Evolutionary conservation across 2,113 vertebrate species (phyloP), one percentile per base, ranked within the genome.

Genomic region (Mugil cephalus): DNA sequence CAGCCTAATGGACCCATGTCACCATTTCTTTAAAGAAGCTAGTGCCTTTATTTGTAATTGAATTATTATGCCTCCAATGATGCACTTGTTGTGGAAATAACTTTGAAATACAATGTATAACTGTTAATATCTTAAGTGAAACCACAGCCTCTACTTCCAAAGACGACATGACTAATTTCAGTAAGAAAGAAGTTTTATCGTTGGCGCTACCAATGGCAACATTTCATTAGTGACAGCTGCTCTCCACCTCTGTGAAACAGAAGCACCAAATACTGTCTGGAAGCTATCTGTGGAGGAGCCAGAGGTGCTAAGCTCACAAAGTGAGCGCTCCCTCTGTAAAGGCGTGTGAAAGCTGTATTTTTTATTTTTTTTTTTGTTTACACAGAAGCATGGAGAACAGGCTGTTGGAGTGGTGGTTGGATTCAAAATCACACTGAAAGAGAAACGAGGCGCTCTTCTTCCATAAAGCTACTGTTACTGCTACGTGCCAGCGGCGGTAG

Each of bases 21-120:
- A 35, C 52, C 0, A 3, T 56, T 53, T 58, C 36, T 45, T 2
- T 56, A 19, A 52, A 54, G 35, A 42, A 50, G 43, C 47, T 58
- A 74, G 66, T 80, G 80, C 70, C 74, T 87, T 84, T 71, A 52
- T 77, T 68, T 53, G 17, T 14, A 19, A 70, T 67, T 47, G 19
- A 18, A 42, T 52, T 42, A n/a, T 40, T 35, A 12, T 38, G 34
- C 55, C 14, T 42, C 15, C n/a, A 12, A 48, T 50, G 10, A 62
- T 39, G 58, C 60, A 69, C 24, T 68, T 79, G 59, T 62, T 85
- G 72, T 82, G 72, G 79, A 75, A 80, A 82, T 84, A 69, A 59
- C 56, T 63, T 39, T 40, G 0, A 58, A 63, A 50, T 65, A 17
- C 3, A 24, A 15, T 51, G 34, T 14, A 8, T 54, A 17, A 43